Evolutionary conservation across 2,888 invertebrate species (phyloP).

Genomic region (Aplocera efformata): DNA sequence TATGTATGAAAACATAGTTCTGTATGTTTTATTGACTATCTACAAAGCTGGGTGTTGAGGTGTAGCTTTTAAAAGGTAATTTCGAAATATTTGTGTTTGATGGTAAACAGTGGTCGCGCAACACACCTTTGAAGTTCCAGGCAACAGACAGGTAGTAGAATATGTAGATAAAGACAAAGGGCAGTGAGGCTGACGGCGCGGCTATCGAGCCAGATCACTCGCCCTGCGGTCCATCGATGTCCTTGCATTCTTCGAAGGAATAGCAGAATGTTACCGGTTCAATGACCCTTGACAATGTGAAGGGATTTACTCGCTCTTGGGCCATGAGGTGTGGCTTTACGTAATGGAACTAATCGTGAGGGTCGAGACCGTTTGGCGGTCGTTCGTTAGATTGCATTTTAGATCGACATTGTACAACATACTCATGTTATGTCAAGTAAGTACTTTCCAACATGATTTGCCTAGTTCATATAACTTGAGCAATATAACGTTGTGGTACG

Average conservation of each 20-base stretch:
- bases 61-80: slow-evolving; percentile 49
- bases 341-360: slow-evolving; percentile 57
- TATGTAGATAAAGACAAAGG: slow-evolving; percentile 20
- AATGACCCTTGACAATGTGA: slow-evolving; percentile 72
- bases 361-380: slow-evolving; percentile 55
- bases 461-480: too few relatives aligned
- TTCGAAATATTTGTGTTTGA: slow-evolving; percentile 53
- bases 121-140: slow-evolving; percentile 33
- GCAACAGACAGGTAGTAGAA: slow-evolving; percentile 22
- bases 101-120: slow-evolving; percentile 46
- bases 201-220: slow-evolving; percentile 20
- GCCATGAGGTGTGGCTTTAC: slow-evolving; percentile 61
- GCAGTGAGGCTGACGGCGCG: slow-evolving; percentile 17
- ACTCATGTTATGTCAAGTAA: slow-evolving; percentile 7
- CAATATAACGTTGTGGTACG: too few relatives aligned
- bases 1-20: slow-evolving; percentile 26
- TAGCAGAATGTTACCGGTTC: slow-evolving; percentile 70
- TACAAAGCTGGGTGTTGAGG: slow-evolving; percentile 22
- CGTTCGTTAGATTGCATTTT: slow-evolving; percentile 32
- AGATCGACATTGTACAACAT: slow-evolving; percentile 15
- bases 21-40: slow-evolving; percentile 7
- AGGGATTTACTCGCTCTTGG: slow-evolving; percentile 58
- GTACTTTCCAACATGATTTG: slow-evolving; percentile 1
- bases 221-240: slow-evolving; percentile 57
- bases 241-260: slow-evolving; percentile 72